phyloP scores from a whole-genome alignment of 2,797 vertebrate genomes.

The Potorous gilbertii region DNA sequence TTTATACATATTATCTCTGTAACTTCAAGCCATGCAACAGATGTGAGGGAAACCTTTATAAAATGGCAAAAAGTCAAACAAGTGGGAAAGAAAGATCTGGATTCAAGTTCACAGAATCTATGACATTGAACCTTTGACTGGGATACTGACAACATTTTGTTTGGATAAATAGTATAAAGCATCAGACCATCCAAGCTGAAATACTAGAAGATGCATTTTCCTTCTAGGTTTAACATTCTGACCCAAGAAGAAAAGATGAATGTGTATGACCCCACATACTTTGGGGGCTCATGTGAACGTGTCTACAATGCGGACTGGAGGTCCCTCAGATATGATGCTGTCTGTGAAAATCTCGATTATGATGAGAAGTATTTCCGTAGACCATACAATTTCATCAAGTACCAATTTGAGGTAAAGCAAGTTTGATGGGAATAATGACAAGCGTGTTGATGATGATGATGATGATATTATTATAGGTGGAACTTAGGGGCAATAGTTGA shows the following conservation, averaged over 20 bases:
- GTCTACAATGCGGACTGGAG: constrained; percentile 97
- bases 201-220: constrained; percentile 17
- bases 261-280: constrained; percentile 88
- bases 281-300: constrained; percentile 91
- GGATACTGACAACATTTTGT: not conserved
- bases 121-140: not conserved
- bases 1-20: not conserved
- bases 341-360: constrained; percentile 92
- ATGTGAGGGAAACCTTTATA: not conserved
- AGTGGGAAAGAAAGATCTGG: not conserved
- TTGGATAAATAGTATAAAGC: not conserved
- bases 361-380: constrained; percentile 95
- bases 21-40: not conserved
- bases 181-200: not conserved
- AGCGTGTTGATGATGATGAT: not conserved
- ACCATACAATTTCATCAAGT: constrained; percentile 93
- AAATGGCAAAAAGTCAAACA: not conserved
- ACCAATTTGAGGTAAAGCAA: constrained; percentile 90
- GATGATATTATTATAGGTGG: not conserved
- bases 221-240: constrained; percentile 89
- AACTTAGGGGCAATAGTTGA: not conserved
- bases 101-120: not conserved
- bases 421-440: not conserved
- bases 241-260: constrained; percentile 83
- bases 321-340: constrained; percentile 89